A percentile compares a stretch with the other conserved stretches of the same genome.
These are phyloP conservation scores for Morone chrysops DNA, from an alignment of 2,113 vertebrate species.

Conservation along the genomic window DNA sequence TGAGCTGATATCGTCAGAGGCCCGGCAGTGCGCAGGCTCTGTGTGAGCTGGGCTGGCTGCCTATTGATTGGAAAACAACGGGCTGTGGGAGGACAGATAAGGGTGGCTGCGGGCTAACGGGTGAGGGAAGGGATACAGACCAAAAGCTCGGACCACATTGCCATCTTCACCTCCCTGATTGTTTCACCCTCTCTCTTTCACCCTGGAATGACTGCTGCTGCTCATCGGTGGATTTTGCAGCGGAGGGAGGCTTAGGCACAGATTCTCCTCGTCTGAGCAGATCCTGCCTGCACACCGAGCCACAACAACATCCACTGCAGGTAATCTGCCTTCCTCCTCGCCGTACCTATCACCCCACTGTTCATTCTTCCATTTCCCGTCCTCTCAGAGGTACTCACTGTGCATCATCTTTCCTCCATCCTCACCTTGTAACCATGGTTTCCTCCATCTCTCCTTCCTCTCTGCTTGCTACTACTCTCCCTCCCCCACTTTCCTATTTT, in stretches of 20 bases:
- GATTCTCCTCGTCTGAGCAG: slow-evolving; percentile 67
- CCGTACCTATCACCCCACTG: not conserved
- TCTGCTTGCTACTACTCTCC: slow-evolving; percentile 50
- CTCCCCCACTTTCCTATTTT: slow-evolving; percentile 45
- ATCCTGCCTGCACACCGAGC: slow-evolving; percentile 36
- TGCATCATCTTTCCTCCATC: slow-evolving; percentile 59
- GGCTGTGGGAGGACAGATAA: slow-evolving; percentile 71
- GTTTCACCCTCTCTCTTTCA: not conserved
- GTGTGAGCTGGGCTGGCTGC: slow-evolving; percentile 71
- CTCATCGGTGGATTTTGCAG: slow-evolving; percentile 58
- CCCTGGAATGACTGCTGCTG: slow-evolving; percentile 73
- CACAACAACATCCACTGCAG: slow-evolving; percentile 68
- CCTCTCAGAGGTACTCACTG: slow-evolving; percentile 5
- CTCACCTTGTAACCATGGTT: slow-evolving; percentile 73
- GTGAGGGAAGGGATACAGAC: slow-evolving; percentile 65
- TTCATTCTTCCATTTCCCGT: slow-evolving; percentile 1
- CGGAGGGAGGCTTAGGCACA: slow-evolving; percentile 49
- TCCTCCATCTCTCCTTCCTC: slow-evolving; percentile 70
- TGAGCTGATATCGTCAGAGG: slow-evolving; percentile 72
- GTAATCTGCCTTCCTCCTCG: slow-evolving; percentile 66
- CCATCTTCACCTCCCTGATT: slow-evolving; percentile 47
- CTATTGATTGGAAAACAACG: slow-evolving; percentile 83
- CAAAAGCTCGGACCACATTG: slow-evolving; percentile 38
- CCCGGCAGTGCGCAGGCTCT: slow-evolving; percentile 79
- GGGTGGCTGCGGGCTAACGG: slow-evolving; percentile 70